phyloP scores from a whole-genome alignment of 2,888 invertebrate species.

The Zygaena filipendulae region DNA sequence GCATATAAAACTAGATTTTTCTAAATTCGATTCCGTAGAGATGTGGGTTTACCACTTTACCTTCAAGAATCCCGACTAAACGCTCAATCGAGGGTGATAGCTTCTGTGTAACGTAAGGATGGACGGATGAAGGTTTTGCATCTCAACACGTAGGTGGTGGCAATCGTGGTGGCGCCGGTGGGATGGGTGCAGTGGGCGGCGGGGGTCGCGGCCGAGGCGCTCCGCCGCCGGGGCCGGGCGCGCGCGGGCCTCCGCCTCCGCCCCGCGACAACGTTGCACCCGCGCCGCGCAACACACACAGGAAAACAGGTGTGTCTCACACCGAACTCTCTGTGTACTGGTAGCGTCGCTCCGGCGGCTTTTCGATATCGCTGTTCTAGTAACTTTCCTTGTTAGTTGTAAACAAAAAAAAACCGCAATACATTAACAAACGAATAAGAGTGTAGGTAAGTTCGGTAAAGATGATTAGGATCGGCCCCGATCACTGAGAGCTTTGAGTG shows the following conservation, averaged over 20 bases:
- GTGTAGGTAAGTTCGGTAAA: conserved; percentile 58
- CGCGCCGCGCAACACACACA: conserved; percentile 48
- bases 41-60: too few relatives aligned
- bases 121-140: too few relatives aligned
- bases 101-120: too few relatives aligned
- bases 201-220: conserved; percentile 28
- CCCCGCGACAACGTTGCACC: conserved; percentile 76
- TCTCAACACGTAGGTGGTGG: too few relatives aligned
- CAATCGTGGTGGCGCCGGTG: too few relatives aligned
- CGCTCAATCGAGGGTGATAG: too few relatives aligned
- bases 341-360: conserved; percentile 25
- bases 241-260: conserved; percentile 88
- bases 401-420: conserved; percentile 21
- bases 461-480: conserved; percentile 39
- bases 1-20: too few relatives aligned
- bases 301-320: conserved; percentile 56
- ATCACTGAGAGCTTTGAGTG: conserved; percentile 70
- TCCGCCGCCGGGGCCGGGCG: conserved; percentile 74
- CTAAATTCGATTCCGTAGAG: too few relatives aligned
- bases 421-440: too few relatives aligned
- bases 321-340: conserved; percentile 22
- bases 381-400: conserved; percentile 40
- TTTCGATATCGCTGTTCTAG: conserved; percentile 39
- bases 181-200: conserved; percentile 24
- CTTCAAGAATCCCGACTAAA: too few relatives aligned